phyloP scores from a whole-genome alignment of 2,888 invertebrate genomes.

The Drosophila imparisetae region DNA sequence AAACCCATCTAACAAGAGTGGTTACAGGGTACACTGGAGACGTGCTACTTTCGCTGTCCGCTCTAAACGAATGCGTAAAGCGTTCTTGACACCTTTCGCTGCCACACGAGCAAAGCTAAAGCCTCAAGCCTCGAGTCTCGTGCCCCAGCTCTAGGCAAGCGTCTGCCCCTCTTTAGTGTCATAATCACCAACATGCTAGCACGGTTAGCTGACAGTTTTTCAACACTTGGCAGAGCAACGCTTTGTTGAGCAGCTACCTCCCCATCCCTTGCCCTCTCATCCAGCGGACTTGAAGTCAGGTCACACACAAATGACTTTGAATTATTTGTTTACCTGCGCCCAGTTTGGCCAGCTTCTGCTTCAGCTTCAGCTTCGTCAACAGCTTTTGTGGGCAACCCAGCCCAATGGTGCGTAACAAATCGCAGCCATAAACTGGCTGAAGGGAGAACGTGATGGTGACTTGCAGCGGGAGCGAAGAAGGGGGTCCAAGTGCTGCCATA shows the following conservation, averaged over 20 bases:
- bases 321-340: slow-evolving; percentile 75
- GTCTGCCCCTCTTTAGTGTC: slow-evolving; percentile 71
- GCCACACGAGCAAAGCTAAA: slow-evolving; percentile 20
- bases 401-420: slow-evolving; percentile 79
- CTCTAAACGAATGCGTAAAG: slow-evolving; percentile 51
- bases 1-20: background rate
- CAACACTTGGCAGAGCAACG: slow-evolving; percentile 51
- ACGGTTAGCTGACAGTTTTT: slow-evolving; percentile 60
- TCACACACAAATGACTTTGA: slow-evolving; percentile 71
- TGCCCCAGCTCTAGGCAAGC: background rate
- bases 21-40: slow-evolving; percentile 11
- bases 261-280: background rate
- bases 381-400: slow-evolving; percentile 66
- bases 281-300: slow-evolving; percentile 57
- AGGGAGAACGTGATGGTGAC: slow-evolving; percentile 41
- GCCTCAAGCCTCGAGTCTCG: slow-evolving; percentile 1
- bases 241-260: slow-evolving; percentile 25
- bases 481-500: slow-evolving; percentile 60
- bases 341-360: slow-evolving; percentile 22
- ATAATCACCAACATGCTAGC: slow-evolving; percentile 62
- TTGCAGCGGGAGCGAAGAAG: slow-evolving; percentile 4
- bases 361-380: slow-evolving; percentile 31
- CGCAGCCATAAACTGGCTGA: slow-evolving; percentile 72
- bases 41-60: slow-evolving; percentile 23
- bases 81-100: slow-evolving; percentile 55